Conservation (phyloP, 2,113 vertebrate genomes). For the Sigmodon hispidus region DNA sequence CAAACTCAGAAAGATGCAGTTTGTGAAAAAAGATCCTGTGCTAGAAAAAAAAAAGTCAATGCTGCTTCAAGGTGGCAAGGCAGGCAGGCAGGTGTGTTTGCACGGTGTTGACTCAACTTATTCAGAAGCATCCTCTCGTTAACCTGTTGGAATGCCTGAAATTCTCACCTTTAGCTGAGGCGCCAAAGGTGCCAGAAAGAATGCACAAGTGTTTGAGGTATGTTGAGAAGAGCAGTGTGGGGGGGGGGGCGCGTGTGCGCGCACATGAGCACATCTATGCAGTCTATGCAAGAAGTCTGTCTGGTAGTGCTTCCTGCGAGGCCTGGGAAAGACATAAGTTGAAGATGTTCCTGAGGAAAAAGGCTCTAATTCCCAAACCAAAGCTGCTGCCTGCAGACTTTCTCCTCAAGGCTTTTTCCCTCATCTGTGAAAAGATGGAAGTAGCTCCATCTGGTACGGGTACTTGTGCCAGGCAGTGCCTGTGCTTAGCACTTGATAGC, state of each 20-base stretch:
- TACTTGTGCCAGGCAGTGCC: neutral
- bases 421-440: neutral
- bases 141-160: conserved; percentile 35
- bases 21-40: conserved; percentile 39
- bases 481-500: accelerated
- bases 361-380: neutral
- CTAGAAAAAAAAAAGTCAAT: conserved; percentile 59
- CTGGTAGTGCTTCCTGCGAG: neutral
- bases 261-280: neutral
- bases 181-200: neutral
- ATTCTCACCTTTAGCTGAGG: conserved; percentile 30
- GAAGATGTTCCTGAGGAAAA: neutral
- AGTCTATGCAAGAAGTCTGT: neutral
- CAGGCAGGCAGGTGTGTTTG: conserved; percentile 53
- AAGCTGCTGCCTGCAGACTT: neutral
- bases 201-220: neutral
- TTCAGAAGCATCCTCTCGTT: conserved; percentile 6
- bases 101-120: conserved; percentile 54
- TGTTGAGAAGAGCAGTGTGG: neutral
- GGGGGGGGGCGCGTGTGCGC: neutral
- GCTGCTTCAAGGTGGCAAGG: conserved; percentile 38
- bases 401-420: neutral
- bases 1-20: neutral
- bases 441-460: accelerated
- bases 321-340: neutral